These are phyloP conservation scores for Drosophila malerkotliana DNA, from an alignment of 1,140 invertebrate genomes.

Conservation along the genomic window DNA sequence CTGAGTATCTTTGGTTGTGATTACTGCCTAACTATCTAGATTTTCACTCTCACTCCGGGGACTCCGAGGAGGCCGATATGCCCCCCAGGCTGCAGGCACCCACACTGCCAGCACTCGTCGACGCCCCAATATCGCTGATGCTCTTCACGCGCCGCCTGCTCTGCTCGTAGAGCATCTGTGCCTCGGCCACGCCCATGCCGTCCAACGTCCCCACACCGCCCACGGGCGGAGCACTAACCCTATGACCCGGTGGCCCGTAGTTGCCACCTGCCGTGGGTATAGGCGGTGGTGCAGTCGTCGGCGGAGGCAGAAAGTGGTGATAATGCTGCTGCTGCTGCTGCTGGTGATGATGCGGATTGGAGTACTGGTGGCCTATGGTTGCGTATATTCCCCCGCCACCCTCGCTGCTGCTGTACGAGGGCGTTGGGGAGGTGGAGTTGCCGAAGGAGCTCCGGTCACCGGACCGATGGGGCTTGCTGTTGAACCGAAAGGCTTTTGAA, in stretches of 20 bases:
- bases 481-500: constrained; percentile 83
- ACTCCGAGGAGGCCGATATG: constrained; percentile 72
- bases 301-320: constrained; percentile 85
- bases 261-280: constrained; percentile 63
- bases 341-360: constrained; percentile 68
- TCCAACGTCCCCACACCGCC: constrained; percentile 55
- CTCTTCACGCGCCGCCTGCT: constrained; percentile 88
- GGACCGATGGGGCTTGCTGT: constrained; percentile 72
- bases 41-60: constrained; percentile 60
- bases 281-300: constrained; percentile 85
- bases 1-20: constrained; percentile 63
- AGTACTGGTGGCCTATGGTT: constrained; percentile 75
- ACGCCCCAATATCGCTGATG: constrained; percentile 89
- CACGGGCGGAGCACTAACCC: constrained; percentile 84
- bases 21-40: constrained; percentile 39
- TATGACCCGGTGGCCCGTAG: constrained; percentile 76
- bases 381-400: constrained; percentile 84
- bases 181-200: constrained; percentile 39
- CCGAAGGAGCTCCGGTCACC: constrained; percentile 78
- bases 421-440: constrained; percentile 83
- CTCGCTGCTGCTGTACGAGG: constrained; percentile 83
- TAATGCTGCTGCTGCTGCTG: constrained; percentile 83
- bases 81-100: constrained; percentile 83
- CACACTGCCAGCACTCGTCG: constrained; percentile 74
- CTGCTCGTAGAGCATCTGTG: constrained; percentile 78